Base-by-base conservation (phyloP, 2,888 invertebrate genomes). In the Agrypnus murinus region DNA sequence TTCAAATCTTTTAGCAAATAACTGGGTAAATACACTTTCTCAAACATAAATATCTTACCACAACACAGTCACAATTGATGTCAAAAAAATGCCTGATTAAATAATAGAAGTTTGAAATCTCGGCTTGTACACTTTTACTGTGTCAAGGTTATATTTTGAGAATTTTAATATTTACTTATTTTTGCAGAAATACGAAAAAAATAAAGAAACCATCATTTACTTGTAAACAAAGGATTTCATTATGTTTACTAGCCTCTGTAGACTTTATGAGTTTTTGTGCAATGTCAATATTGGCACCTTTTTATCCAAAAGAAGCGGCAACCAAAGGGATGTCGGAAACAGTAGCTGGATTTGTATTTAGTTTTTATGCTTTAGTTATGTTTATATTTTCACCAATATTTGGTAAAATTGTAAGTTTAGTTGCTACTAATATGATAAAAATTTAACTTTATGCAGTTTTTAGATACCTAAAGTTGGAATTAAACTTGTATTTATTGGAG, bases 261-360 rank as follows among this genome's bases (percentile, higher is more conserved):
- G 92, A 92, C 83, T 92, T 93, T 83, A 90, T 92, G 86, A 90
- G 91, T 79, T 92, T 91, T 84, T 92, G 92, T 76, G 91, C 92
- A 12, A 92, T 93, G 91, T 92, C 93, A 55, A 90, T 94, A 68
- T 90, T 93, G 89, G 93, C 93, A 3, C 93, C 93, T 0, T 93
- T 93, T 85, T 93, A 92, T 83, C 93, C 93, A 0, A 85, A 89
- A 72, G 92, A 93, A 87, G 93, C 93, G n/a, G 85, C 87, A 1
- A 83, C 82, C 25, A 93, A 93, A 83, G 93, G 92, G n/a, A 89
- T 92, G 80, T 88, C 90, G 0, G 89, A 90, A 75, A 89, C 92
- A 0, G 87, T 90, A 79, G 90, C 92, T 46, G 94, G 93, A 1
- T 87, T 93, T 75, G 92, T 94, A 7, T 94, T 94, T 84, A 92